Percentiles rank a stretch among this genome's conserved stretches.
Conservation (phyloP, 2,888 invertebrate genomes). For the Ophioninae sp. region DNA sequence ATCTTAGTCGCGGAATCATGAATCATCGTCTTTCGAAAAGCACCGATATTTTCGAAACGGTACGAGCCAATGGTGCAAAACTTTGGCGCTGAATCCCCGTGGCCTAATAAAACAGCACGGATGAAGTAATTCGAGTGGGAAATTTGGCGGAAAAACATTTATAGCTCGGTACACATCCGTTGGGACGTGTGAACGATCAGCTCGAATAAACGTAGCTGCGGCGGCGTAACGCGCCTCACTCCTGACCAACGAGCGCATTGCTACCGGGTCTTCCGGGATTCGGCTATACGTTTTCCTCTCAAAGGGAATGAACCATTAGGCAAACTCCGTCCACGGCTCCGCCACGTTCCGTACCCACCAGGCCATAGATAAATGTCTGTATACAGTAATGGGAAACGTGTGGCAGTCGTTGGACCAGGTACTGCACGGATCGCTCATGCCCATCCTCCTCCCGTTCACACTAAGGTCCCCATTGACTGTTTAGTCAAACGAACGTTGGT, state of each 20-base stretch:
- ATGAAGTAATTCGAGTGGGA: neutral
- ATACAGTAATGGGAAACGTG: conserved; percentile 5
- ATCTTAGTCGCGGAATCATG: neutral
- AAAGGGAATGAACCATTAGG: conserved; percentile 49
- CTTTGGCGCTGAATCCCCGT: neutral
- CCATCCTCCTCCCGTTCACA: conserved; percentile 35
- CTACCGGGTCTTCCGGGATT: conserved; percentile 14
- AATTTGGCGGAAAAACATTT: conserved; percentile 14
- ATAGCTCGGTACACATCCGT: conserved; percentile 13
- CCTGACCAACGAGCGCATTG: conserved; percentile 9
- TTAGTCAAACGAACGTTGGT: conserved; percentile 76
- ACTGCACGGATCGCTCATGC: conserved; percentile 34
- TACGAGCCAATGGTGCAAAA: neutral
- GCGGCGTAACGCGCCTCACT: conserved; percentile 4
- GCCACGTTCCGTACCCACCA: conserved; percentile 12
- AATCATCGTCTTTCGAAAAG: neutral
- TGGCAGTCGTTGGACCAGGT: conserved; percentile 25
- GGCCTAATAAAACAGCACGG: neutral
- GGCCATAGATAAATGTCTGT: conserved; percentile 7
- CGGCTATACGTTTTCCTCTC: conserved; percentile 35
- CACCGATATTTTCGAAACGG: neutral
- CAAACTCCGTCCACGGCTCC: conserved; percentile 26
- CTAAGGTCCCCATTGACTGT: conserved; percentile 71
- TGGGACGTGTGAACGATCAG: conserved; percentile 17
- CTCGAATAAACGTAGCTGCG: conserved; percentile 14